A percentile compares a stretch with the other conserved stretches of the same genome.
Evolutionary conservation across 1,140 invertebrate species (phyloP).

Genomic region (Phthorimaea operculella): DNA sequence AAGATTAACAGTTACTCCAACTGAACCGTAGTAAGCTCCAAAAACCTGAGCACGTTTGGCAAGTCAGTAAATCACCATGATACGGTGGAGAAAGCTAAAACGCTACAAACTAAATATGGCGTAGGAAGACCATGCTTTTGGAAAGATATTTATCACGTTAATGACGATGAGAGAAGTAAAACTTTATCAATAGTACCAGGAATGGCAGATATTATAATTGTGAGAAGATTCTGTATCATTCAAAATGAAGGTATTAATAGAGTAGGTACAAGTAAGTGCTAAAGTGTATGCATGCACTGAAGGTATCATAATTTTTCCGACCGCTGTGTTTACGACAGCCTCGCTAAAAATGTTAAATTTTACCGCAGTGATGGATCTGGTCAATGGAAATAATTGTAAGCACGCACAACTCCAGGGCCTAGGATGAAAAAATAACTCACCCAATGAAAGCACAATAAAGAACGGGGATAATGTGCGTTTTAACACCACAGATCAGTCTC

Average conservation of each 20-base stretch:
- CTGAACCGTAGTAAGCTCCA: neutral
- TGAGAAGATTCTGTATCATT: neutral
- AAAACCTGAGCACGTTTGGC: neutral
- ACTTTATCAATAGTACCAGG: neutral
- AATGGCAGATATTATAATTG: neutral
- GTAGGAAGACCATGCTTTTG: neutral
- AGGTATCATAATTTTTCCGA: too few relatives aligned
- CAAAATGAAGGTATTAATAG: neutral
- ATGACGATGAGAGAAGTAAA: neutral
- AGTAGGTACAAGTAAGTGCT: too few relatives aligned
- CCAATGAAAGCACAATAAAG: neutral
- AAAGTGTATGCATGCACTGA: too few relatives aligned
- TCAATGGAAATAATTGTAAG: neutral
- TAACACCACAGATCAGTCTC: neutral
- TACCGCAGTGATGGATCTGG: neutral
- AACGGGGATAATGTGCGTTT: neutral
- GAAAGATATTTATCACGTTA: neutral
- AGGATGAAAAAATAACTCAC: neutral
- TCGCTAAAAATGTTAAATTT: neutral
- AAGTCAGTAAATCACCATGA: conserved; percentile 1
- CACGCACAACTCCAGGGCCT: neutral
- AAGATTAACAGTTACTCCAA: neutral
- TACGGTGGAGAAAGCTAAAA: neutral
- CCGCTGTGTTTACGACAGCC: neutral
- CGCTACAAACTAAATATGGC: neutral